phyloP scores from a whole-genome alignment of 1,140 invertebrate species.

The Ceratina australensis region DNA sequence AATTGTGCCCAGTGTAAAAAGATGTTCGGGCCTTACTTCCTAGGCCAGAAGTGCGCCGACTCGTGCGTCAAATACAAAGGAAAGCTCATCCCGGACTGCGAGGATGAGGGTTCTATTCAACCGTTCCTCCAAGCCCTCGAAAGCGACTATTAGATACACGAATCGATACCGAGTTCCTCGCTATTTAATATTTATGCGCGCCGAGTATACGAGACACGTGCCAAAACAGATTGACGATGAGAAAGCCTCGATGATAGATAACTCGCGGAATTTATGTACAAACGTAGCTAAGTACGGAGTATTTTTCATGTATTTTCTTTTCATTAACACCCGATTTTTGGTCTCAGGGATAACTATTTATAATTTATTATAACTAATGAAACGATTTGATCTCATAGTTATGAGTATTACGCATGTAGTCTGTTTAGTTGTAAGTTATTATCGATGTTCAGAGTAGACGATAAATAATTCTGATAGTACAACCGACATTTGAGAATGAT shows the following conservation, averaged over 20 bases:
- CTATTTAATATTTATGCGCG: background rate
- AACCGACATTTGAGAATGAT: background rate
- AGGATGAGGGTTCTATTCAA: slow-evolving; percentile 88
- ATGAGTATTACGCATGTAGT: background rate
- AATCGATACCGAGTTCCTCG: slow-evolving; percentile 11
- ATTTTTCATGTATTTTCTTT: background rate
- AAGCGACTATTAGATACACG: slow-evolving; percentile 43
- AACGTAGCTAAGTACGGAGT: background rate
- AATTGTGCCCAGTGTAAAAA: slow-evolving; percentile 94
- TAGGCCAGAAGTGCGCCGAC: slow-evolving; percentile 90
- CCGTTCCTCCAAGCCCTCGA: slow-evolving; percentile 87
- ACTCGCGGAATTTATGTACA: background rate
- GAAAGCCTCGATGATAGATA: background rate
- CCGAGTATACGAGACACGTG: background rate
- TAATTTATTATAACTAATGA: background rate
- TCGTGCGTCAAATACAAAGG: slow-evolving; percentile 90
- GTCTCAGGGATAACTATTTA: background rate
- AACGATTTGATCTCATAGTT: slow-evolving; percentile 1
- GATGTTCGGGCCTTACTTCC: slow-evolving; percentile 91
- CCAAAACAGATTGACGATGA: background rate
- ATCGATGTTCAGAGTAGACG: background rate
- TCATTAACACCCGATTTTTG: background rate
- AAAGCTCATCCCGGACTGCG: slow-evolving; percentile 90
- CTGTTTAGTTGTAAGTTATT: background rate
- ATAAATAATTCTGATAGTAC: background rate